Base-by-base conservation (phyloP, 2,797 vertebrate species). In the Manis crassicaudata region DNA sequence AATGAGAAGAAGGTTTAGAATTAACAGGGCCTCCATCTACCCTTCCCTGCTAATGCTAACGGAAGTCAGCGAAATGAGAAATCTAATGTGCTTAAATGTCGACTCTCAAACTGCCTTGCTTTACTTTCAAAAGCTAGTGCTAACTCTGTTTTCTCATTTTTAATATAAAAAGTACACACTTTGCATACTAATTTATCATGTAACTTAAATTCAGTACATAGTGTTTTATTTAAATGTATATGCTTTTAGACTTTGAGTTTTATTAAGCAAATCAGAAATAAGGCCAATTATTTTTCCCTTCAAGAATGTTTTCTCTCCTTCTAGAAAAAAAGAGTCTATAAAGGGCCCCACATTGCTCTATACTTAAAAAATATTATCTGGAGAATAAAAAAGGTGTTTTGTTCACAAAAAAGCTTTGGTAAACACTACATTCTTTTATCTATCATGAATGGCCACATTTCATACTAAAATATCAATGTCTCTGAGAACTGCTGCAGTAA, bases 171-270 rank as follows among this genome's bases (percentile, higher is more conserved):
- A 60, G 35, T 46, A 58, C 2, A 65, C 25, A 50, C 27, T 76
- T 83, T 83, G 23, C n/a, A 80, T 79, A 29, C 43, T 88, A 73
- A 88, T 98, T 83, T 96, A 96, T 84, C 11, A 54, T 90, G 8
- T 65, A 95, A 87, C 6, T 70, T 97, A 60, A 96, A 87, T 86
- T 95, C 32, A 80, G 2, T 67, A 13, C 89, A 32, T 81, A 95
- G 92, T 62, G 87, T 77, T 86, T 96, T 89, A 75, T 56, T 72
- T 62, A 1, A 32, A 92, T 87, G n/a, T 65, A 56, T 40, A 91
- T 87, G 83, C 37, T 94, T 94, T 70, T 77, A 94, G 68, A 81
- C 21, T 95, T 96, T 91, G 18, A 76, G 63, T 97, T 96, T 95
- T 95, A 97, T 95, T 95, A 97, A 82, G 54, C 9, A 23, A 94